Percentiles rank a stretch among this genome's conserved stretches.
Evolutionary conservation across 2,797 vertebrate genomes (phyloP).

Genomic region (Sebastes oblongus): DNA sequence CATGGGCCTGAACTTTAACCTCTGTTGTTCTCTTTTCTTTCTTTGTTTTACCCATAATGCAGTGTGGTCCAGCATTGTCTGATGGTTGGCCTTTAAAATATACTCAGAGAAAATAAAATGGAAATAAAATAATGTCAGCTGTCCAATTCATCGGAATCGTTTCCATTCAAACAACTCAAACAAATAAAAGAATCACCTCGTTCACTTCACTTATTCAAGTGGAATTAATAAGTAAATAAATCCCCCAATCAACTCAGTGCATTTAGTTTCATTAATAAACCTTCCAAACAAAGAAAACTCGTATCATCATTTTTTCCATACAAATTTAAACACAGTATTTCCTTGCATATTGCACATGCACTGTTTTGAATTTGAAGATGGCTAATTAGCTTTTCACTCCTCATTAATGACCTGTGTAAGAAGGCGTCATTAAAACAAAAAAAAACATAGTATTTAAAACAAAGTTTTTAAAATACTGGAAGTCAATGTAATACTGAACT

Average conservation of each 20-base stretch:
- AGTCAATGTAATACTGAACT: neutral
- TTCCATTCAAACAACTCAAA: neutral
- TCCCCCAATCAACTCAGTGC: neutral
- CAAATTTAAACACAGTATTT: neutral
- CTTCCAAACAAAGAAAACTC: neutral
- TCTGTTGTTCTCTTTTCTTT: neutral
- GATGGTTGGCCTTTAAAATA: neutral
- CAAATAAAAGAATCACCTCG: neutral
- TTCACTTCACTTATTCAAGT: neutral
- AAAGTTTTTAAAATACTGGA: neutral
- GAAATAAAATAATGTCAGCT: neutral
- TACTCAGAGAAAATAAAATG: neutral
- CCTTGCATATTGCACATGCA: neutral
- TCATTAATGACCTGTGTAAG: neutral
- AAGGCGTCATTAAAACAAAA: neutral
- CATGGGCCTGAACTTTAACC: constrained; percentile 28
- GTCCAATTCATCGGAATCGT: neutral
- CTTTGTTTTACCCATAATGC: neutral
- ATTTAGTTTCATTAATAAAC: neutral
- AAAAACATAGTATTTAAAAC: too few species aligned
- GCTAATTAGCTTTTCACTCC: neutral
- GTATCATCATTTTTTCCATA: neutral
- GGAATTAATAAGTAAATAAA: neutral
- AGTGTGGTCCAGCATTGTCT: neutral
- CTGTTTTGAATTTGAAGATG: neutral